Evolutionary conservation across 2,888 invertebrate species (phyloP).

Genomic region (Galeruca laticollis): DNA sequence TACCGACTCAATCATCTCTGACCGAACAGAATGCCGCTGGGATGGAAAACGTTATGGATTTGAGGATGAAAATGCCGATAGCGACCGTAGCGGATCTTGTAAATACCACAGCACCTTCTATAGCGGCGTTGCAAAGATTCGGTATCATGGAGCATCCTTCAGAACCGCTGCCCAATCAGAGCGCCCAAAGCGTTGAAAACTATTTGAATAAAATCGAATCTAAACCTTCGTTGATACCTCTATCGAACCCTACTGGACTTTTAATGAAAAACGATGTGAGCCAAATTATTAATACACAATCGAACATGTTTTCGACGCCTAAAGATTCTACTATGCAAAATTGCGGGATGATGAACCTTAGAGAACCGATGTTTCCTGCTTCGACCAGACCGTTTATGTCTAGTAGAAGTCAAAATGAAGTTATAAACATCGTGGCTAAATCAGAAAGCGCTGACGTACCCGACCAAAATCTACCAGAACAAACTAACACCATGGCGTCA

Average conservation of each 20-base stretch:
- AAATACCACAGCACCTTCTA: constrained; percentile 71
- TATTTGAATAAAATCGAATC: constrained; percentile 70
- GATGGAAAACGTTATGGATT: constrained; percentile 74
- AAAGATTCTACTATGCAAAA: constrained; percentile 49
- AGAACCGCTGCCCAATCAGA: constrained; percentile 70
- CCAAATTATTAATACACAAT: constrained; percentile 45
- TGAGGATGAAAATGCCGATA: constrained; percentile 75
- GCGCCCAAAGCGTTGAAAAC: constrained; percentile 72
- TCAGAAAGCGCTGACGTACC: constrained; percentile 59
- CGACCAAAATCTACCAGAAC: constrained; percentile 52
- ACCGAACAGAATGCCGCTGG: constrained; percentile 24
- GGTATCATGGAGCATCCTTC: constrained; percentile 66
- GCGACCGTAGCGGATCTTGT: constrained; percentile 67
- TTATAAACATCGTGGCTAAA: constrained; percentile 57
- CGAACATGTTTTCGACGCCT: constrained; percentile 32
- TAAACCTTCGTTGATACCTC: constrained; percentile 49
- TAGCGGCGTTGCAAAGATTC: constrained; percentile 68
- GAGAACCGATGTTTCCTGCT: constrained; percentile 53
- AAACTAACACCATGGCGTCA: constrained; percentile 54
- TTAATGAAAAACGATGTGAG: constrained; percentile 48
- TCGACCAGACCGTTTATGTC: constrained; percentile 53
- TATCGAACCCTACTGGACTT: constrained; percentile 43
- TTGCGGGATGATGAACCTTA: constrained; percentile 42
- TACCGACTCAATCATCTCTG: constrained; percentile 34
- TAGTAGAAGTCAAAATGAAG: constrained; percentile 50